phyloP scores from a whole-genome alignment of 1,140 invertebrate species.

The Leptonema lineaticorne region DNA sequence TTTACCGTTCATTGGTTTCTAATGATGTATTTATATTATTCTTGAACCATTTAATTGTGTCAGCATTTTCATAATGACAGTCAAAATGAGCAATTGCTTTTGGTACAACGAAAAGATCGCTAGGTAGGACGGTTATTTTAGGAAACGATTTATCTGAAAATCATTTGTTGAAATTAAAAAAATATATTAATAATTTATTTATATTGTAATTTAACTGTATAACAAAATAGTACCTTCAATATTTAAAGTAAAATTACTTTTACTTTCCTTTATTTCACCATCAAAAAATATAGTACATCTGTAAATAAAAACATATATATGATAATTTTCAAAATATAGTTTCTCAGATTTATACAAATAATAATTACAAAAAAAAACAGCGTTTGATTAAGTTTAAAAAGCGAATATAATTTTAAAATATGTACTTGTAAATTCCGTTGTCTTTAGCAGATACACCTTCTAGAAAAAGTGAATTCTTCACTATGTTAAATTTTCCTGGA shows the following conservation, averaged over 20 bases:
- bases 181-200: background rate
- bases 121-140: slow-evolving; percentile 20
- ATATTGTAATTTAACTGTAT: background rate
- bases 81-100: slow-evolving; percentile 30
- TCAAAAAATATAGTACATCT: slow-evolving; percentile 36
- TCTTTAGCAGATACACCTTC: slow-evolving; percentile 29
- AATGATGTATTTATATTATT: slow-evolving; percentile 31
- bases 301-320: slow-evolving; percentile 17
- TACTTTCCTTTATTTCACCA: slow-evolving; percentile 32
- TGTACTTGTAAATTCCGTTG: slow-evolving; percentile 36
- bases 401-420: background rate
- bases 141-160: slow-evolving; percentile 32
- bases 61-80: slow-evolving; percentile 34
- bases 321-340: background rate
- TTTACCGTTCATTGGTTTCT: slow-evolving; percentile 32
- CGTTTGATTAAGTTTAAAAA: too few relatives aligned
- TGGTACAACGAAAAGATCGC: slow-evolving; percentile 27
- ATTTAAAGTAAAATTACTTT: slow-evolving; percentile 21
- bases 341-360: background rate
- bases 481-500: slow-evolving; percentile 29
- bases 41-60: slow-evolving; percentile 36
- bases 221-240: slow-evolving; percentile 29
- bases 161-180: background rate
- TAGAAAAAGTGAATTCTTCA: slow-evolving; percentile 32
- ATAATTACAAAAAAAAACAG: background rate